These are phyloP conservation scores for Harpagifer antarcticus DNA, from an alignment of 2,797 vertebrate genomes.

Conservation along the genomic window DNA sequence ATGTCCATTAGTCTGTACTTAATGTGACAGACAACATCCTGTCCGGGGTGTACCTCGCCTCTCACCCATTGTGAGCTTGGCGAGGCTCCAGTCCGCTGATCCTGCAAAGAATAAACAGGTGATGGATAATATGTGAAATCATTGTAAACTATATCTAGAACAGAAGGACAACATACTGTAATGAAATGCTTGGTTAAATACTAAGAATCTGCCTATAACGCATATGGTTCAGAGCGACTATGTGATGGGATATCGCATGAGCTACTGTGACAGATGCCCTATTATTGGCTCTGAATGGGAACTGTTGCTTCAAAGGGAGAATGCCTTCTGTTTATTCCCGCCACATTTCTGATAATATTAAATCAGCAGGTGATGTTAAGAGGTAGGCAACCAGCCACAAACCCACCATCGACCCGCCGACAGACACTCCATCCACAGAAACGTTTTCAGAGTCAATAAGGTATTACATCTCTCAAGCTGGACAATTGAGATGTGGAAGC, in stretches of 20 bases:
- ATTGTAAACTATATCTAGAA: neutral
- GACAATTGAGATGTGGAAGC: constrained; percentile 41
- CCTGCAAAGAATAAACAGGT: constrained; percentile 6
- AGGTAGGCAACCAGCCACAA: constrained; percentile 32
- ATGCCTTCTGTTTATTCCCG: constrained; percentile 47
- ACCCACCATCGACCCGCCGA: neutral
- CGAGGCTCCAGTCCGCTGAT: constrained; percentile 1
- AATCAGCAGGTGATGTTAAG: constrained; percentile 51
- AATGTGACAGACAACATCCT: constrained; percentile 20
- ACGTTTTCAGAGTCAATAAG: constrained; percentile 28
- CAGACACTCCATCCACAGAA: constrained; percentile 17
- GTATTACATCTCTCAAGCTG: constrained; percentile 30
- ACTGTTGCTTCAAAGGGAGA: constrained; percentile 49
- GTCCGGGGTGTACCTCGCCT: neutral
- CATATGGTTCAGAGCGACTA: constrained; percentile 35
- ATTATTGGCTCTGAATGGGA: constrained; percentile 51
- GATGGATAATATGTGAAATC: neutral
- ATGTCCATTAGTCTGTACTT: neutral
- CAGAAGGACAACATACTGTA: constrained; percentile 35
- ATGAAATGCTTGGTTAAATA: constrained; percentile 53
- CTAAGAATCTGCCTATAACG: constrained; percentile 34
- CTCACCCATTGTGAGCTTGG: neutral
- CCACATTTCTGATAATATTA: constrained; percentile 42
- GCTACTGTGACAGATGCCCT: constrained; percentile 57
- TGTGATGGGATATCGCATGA: constrained; percentile 52